Percentiles rank a stretch among this genome's conserved stretches.
phyloP scores from a whole-genome alignment of 2,888 invertebrate genomes.

The Morpho achilles region DNA sequence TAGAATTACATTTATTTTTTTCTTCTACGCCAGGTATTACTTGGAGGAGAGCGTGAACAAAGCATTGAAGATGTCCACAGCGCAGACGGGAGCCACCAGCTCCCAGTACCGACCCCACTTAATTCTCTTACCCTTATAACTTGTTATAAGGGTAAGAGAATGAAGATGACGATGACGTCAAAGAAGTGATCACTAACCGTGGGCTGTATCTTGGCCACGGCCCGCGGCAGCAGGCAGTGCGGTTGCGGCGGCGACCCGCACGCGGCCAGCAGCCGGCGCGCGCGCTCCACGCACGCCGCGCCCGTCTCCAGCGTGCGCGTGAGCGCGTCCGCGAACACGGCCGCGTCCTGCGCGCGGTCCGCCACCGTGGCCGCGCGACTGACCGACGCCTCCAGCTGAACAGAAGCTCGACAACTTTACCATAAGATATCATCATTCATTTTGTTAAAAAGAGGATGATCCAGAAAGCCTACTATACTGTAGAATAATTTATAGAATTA shows the following conservation, averaged over 20 bases:
- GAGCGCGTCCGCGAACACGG: constrained; percentile 59
- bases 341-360: constrained; percentile 32
- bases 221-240: constrained; percentile 20
- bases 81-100: constrained; percentile 85
- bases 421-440: too few relatives aligned
- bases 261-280: constrained; percentile 32
- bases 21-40: constrained; percentile 81
- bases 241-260: constrained; percentile 13
- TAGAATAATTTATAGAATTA: too few relatives aligned
- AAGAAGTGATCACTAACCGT: constrained; percentile 34
- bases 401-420: background rate
- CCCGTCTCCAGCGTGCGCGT: constrained; percentile 58
- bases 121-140: too few relatives aligned
- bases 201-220: constrained; percentile 43
- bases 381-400: constrained; percentile 45
- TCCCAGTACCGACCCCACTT: too few relatives aligned
- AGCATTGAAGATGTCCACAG: constrained; percentile 89
- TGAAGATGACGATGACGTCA: too few relatives aligned
- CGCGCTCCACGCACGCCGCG: constrained; percentile 50
- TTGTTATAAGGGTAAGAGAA: too few relatives aligned
- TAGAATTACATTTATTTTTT: too few relatives aligned
- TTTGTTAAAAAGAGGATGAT: too few relatives aligned
- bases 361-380: constrained; percentile 43
- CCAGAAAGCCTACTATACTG: too few relatives aligned
- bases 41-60: constrained; percentile 96